Evolutionary conservation across 30 jellyfish, hydroid and myxozoan genomes (phyloP), one percentile per base, ranked within the genome.

Genomic region (Mastigias papua): DNA sequence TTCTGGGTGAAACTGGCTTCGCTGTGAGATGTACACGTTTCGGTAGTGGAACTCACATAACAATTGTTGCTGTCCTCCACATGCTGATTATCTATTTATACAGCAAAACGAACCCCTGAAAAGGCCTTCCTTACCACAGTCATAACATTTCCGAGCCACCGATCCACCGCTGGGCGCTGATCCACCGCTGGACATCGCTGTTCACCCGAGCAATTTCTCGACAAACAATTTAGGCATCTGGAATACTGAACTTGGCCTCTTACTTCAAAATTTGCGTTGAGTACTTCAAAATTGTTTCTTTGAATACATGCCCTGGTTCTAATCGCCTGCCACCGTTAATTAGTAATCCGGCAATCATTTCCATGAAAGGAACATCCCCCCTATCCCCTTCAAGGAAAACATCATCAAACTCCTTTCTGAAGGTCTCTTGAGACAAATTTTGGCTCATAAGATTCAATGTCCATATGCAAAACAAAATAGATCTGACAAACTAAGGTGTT

Each of bases 51-150:
- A 70, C 84, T 72, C 34, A 11, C 84, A 72, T 72, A 71, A 34
- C 30, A 15, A 72, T 70, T 72, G 69, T 70, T 72, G 34, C 84
- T 72, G 84, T 70, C 34, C 84, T 72, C 84, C n/a, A 68, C 80
- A 26, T 61, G 80, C 49, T 61, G 80, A 68, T 72, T 25, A 30
- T 70, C 42, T 72, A 71, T 72, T 72, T 72, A 30, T 72, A 72
- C 84, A 72, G 21, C 7, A 28, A 30, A 70, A 71, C 25, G 84
- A 72, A n/a, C 84, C 84, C 34, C 48, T 74, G 48, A 68, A 68
- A 68, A 11, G 80, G 7, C 80, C 80, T 26, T 15, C 28, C 80
- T 68, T 68, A 68, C 80, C 80, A 33, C 57, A 68, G 80, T 8
- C 80, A 30, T 11, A 68, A 26, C 80, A 15, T 7, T 8, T 9